Evolutionary conservation across 2,113 vertebrate species (phyloP).

Genomic region (Globicephala melas): DNA sequence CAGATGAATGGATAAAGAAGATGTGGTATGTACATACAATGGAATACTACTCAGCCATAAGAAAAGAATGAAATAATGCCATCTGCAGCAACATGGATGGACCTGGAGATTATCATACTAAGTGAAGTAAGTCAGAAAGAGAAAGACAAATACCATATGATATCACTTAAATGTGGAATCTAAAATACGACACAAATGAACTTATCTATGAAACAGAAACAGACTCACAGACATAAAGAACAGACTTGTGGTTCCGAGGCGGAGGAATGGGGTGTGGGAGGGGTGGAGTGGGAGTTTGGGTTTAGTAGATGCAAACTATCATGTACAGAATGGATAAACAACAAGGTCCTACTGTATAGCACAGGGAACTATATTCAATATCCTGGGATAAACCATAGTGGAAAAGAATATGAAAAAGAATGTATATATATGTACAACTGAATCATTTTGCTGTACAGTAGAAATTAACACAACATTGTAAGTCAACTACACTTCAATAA

Average conservation of each 20-base stretch:
- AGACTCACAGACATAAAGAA: background rate
- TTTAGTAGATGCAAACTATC: background rate
- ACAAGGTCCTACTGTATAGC: background rate
- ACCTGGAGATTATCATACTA: background rate
- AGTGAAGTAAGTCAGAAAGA: background rate
- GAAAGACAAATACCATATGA: background rate
- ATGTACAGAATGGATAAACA: background rate
- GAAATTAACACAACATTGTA: background rate
- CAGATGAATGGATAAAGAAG: background rate
- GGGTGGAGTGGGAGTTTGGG: background rate
- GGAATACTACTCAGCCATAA: background rate
- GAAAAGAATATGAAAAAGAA: background rate
- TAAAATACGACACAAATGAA: background rate
- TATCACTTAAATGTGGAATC: background rate
- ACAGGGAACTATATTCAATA: background rate
- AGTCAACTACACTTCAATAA: background rate
- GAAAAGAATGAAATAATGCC: background rate
- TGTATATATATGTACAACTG: background rate
- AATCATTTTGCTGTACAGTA: background rate
- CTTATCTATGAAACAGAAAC: background rate
- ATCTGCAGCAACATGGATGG: background rate
- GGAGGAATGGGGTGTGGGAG: background rate
- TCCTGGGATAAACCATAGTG: background rate
- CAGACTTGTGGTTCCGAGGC: background rate
- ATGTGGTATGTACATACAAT: background rate